phyloP scores from a whole-genome alignment of 2,888 invertebrate species.

The Lumbricus terrestris region DNA sequence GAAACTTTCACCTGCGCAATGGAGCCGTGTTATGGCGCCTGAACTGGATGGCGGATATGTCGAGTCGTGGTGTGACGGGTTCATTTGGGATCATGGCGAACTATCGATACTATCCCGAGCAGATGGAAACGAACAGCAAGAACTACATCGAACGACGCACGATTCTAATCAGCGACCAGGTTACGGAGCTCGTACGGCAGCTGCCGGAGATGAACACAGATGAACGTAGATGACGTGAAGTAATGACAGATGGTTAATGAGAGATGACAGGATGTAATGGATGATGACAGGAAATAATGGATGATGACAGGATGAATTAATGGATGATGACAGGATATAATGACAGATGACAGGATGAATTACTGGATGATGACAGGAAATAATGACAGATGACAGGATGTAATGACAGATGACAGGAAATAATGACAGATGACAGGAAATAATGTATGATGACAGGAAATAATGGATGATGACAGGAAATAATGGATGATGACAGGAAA shows the following conservation, averaged over 20 bases:
- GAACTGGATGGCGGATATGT: slow-evolving; percentile 70
- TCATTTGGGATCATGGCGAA: slow-evolving; percentile 75
- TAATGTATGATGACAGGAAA: background rate
- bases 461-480: too few species aligned
- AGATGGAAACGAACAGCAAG: slow-evolving; percentile 61
- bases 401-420: too few species aligned
- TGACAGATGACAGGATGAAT: background rate
- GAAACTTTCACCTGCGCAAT: slow-evolving; percentile 73
- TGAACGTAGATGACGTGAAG: background rate
- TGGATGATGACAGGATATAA: background rate
- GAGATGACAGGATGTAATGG: too few species aligned
- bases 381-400: background rate
- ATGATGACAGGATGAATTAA: too few species aligned
- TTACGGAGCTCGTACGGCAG: slow-evolving; percentile 27
- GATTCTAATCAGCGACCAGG: slow-evolving; percentile 27
- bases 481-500: background rate
- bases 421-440: background rate
- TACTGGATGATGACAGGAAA: background rate
- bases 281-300: background rate
- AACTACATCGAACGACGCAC: slow-evolving; percentile 64
- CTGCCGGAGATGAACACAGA: background rate
- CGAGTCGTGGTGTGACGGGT: slow-evolving; percentile 67
- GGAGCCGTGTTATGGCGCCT: slow-evolving; percentile 72
- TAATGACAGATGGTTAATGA: background rate
- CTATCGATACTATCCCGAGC: slow-evolving; percentile 64